These are phyloP conservation scores for Scopus umbretta DNA, from an alignment of 2,113 vertebrate species.

Conservation along the genomic window DNA sequence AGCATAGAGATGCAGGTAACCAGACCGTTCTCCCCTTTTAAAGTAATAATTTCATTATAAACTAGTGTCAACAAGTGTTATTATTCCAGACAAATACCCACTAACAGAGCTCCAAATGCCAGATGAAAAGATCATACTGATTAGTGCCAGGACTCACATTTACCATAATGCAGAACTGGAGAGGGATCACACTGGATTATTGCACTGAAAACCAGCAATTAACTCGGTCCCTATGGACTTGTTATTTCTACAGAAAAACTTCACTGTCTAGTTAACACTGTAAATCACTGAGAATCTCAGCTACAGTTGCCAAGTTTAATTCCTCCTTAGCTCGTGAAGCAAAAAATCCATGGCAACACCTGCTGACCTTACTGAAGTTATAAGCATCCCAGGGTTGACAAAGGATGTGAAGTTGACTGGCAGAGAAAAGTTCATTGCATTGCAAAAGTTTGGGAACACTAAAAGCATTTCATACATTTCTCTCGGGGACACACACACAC, in stretches of 20 bases:
- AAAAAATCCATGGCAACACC: neutral
- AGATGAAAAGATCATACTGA: slow-evolving; percentile 11
- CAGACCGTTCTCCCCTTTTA: neutral
- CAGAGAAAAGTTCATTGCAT: neutral
- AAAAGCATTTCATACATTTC: neutral
- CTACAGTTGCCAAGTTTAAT: neutral
- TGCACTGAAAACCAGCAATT: slow-evolving; percentile 23
- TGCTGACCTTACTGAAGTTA: neutral
- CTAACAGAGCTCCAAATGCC: neutral
- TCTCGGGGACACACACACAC: accelerated
- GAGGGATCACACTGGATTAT: neutral
- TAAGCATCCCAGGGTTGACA: neutral
- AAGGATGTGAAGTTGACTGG: neutral
- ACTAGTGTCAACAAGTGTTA: slow-evolving; percentile 17
- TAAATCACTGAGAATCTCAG: neutral
- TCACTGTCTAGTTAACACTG: neutral
- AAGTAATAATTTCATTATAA: slow-evolving; percentile 9
- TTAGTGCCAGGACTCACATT: neutral
- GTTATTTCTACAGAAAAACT: slow-evolving; percentile 3
- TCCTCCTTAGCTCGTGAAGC: neutral
- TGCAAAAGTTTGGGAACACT: neutral
- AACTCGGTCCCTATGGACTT: neutral
- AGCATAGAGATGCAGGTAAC: neutral
- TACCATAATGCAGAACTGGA: neutral
- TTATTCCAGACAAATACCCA: slow-evolving; percentile 11